Percentiles rank a stretch among this genome's conserved stretches.
phyloP scores from a whole-genome alignment of 2,888 invertebrate species.

The Oscheius sp. region DNA sequence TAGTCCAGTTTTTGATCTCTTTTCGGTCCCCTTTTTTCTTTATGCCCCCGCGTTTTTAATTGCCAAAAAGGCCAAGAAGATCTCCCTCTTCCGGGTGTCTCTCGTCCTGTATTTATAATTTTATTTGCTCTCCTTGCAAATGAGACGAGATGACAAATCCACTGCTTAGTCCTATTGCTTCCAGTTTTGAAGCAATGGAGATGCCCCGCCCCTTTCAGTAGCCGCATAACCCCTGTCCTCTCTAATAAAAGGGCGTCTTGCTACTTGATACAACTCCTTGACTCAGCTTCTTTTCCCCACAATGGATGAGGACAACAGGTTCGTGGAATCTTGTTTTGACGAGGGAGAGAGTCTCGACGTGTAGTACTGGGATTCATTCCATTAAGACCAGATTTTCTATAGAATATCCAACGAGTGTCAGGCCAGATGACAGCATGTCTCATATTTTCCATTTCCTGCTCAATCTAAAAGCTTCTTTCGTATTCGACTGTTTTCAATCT shows the following conservation, averaged over 20 bases:
- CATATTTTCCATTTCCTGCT: not conserved
- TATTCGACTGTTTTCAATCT: too few species aligned
- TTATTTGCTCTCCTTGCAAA: constrained; percentile 20
- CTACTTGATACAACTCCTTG: too few species aligned
- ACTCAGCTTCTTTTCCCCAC: not conserved
- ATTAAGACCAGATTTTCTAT: constrained; percentile 18
- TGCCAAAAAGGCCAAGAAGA: too few species aligned
- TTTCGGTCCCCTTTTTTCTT: not conserved
- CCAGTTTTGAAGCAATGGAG: constrained; percentile 24
- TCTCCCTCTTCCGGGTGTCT: not conserved
- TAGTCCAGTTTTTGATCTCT: not conserved
- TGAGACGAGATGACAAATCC: constrained; percentile 2
- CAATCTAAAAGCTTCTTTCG: too few species aligned
- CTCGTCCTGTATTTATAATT: constrained; percentile 15
- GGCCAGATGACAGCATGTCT: constrained; percentile 14
- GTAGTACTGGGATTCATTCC: constrained; percentile 15
- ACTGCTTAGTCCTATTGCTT: not conserved
- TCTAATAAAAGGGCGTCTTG: constrained; percentile 24
- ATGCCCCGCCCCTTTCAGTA: constrained; percentile 29
- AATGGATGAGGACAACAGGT: constrained; percentile 17
- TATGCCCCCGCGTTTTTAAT: too few species aligned
- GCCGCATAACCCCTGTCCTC: constrained; percentile 22
- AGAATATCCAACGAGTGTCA: constrained; percentile 23
- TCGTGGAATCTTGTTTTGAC: constrained; percentile 16
- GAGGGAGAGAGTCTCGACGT: not conserved